Conservation (phyloP, 2,888 invertebrate genomes). For the Ochropleura leucogaster region DNA sequence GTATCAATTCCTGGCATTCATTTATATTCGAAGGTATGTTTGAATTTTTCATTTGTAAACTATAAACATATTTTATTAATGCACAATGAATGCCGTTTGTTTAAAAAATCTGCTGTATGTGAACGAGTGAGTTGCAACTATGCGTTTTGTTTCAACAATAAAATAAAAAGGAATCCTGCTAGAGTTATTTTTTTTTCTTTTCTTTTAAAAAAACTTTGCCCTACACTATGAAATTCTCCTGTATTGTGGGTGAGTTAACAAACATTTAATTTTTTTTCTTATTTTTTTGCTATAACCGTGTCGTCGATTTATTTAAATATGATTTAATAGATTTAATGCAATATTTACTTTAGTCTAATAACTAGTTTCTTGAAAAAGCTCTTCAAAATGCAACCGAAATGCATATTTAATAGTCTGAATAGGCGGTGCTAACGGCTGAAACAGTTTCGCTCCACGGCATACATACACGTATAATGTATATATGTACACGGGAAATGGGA, state of each 20-base stretch:
- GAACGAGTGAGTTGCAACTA: slow-evolving; percentile 16
- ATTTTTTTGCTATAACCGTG: too few relatives aligned
- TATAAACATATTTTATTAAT: slow-evolving; percentile 51
- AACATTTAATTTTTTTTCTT: too few relatives aligned
- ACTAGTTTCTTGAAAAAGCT: background rate
- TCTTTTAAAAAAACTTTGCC: too few relatives aligned
- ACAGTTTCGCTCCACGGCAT: slow-evolving; percentile 61
- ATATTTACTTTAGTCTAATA: background rate
- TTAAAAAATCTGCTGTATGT: slow-evolving; percentile 24
- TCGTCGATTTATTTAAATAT: background rate
- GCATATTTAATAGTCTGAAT: slow-evolving; percentile 44
- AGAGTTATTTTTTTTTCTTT: background rate
- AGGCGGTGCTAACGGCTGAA: slow-evolving; percentile 64
- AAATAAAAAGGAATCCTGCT: slow-evolving; percentile 6
- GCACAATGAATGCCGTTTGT: slow-evolving; percentile 31
- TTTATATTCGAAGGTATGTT: slow-evolving; percentile 35
- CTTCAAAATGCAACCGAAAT: slow-evolving; percentile 23
- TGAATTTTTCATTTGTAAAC: slow-evolving; percentile 38
- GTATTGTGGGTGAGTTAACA: too few relatives aligned
- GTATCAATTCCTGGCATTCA: slow-evolving; percentile 47
- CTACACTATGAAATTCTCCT: too few relatives aligned
- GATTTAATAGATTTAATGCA: background rate
- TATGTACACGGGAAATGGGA: slow-evolving; percentile 82
- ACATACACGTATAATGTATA: slow-evolving; percentile 43
- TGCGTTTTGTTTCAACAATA: slow-evolving; percentile 9